Conservation (phyloP, 2,113 vertebrate genomes). For the Panurus biarmicus region DNA sequence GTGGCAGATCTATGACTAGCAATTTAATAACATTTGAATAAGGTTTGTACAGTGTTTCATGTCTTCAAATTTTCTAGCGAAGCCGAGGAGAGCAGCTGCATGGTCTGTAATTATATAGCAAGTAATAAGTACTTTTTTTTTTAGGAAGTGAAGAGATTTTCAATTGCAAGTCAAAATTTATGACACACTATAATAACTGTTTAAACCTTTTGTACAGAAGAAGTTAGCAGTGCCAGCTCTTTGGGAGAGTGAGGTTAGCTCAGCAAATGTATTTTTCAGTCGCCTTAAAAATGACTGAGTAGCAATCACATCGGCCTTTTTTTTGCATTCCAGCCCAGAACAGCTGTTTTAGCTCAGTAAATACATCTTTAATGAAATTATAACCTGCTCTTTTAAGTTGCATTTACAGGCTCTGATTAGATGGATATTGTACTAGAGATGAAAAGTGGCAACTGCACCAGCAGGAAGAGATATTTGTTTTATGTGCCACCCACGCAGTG, state of each 20-base stretch:
- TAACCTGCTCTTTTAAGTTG: constrained; percentile 49
- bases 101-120: constrained; percentile 72
- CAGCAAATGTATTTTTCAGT: constrained; percentile 49
- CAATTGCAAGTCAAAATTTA: constrained; percentile 73
- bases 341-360: constrained; percentile 73
- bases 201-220: constrained; percentile 65
- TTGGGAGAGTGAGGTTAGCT: constrained; percentile 44
- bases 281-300: constrained; percentile 44
- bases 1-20: constrained; percentile 64
- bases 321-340: constrained; percentile 36
- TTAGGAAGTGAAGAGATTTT: constrained; percentile 66
- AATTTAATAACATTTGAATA: constrained; percentile 66
- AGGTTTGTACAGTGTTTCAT: constrained; percentile 59
- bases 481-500: background rate
- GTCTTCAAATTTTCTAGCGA: constrained; percentile 65
- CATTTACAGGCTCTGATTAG: constrained; percentile 40
- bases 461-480: constrained; percentile 3
- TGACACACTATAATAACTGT: constrained; percentile 67
- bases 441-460: constrained; percentile 36
- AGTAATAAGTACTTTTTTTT: constrained; percentile 62
- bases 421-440: constrained; percentile 38
- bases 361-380: constrained; percentile 78
- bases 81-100: constrained; percentile 67
- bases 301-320: background rate
- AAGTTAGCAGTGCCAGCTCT: constrained; percentile 59